These are phyloP conservation scores for Chaenogobius annularis DNA, from an alignment of 2,113 vertebrate genomes.

Conservation along the genomic window DNA sequence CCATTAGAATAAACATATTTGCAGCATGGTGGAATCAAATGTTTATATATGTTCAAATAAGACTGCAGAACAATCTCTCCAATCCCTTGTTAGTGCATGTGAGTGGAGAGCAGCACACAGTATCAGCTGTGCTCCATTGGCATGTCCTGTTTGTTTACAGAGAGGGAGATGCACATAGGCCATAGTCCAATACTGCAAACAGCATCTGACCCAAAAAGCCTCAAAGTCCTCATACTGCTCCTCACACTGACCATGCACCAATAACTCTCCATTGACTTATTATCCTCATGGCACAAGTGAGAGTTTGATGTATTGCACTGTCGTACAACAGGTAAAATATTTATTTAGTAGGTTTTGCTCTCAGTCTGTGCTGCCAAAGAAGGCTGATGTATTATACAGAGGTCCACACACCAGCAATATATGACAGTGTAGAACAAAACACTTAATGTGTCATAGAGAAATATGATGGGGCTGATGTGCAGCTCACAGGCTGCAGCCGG, in stretches of 20 bases:
- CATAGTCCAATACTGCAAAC: neutral
- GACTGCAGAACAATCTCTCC: neutral
- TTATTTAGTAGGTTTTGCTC: conserved; percentile 50
- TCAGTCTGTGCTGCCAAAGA: conserved; percentile 37
- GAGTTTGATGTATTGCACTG: conserved; percentile 47
- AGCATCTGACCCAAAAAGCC: conserved; percentile 12
- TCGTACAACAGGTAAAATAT: conserved; percentile 49
- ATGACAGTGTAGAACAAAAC: conserved; percentile 46
- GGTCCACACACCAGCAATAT: conserved; percentile 32
- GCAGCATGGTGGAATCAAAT: neutral
- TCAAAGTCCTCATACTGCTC: conserved; percentile 13
- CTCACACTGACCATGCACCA: conserved; percentile 26
- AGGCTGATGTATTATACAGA: conserved; percentile 49
- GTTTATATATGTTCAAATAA: too few species aligned
- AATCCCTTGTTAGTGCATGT: neutral
- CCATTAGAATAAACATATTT: neutral
- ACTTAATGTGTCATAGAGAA: conserved; percentile 51
- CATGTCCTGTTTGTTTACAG: conserved; percentile 2
- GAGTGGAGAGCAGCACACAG: neutral
- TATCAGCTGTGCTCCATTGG: neutral
- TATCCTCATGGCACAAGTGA: conserved; percentile 21
- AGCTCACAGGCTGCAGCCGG: conserved; percentile 31
- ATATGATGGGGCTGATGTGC: conserved; percentile 56
- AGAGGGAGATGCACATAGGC: neutral
- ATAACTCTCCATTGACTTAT: conserved; percentile 48